phyloP scores from a whole-genome alignment of 2,113 vertebrate species.

The Bothrops jararaca region DNA sequence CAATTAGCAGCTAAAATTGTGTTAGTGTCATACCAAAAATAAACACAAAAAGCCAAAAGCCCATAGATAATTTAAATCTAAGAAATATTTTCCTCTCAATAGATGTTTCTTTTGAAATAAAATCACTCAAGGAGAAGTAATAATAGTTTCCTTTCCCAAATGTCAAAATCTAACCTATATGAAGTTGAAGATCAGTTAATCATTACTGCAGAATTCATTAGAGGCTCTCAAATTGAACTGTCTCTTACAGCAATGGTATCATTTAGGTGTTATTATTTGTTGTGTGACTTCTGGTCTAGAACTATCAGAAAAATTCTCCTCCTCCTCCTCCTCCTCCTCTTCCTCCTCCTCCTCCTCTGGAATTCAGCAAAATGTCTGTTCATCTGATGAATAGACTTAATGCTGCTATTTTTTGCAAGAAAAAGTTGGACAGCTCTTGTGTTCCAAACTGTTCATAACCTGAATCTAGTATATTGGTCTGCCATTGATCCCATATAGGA shows the following conservation, averaged over 20 bases:
- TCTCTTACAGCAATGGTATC: not conserved
- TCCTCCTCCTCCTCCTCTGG: not conserved
- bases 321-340: not conserved
- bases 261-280: not conserved
- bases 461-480: not conserved
- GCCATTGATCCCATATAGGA: not conserved
- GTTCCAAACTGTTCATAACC: not conserved
- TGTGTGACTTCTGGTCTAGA: conserved; percentile 6
- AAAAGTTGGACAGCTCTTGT: not conserved
- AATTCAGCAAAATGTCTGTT: not conserved
- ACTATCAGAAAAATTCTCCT: not conserved
- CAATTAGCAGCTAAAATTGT: conserved; percentile 15
- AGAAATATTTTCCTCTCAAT: not conserved
- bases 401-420: not conserved
- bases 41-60: not conserved
- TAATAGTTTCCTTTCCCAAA: conserved; percentile 18
- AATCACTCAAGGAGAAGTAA: conserved; percentile 11
- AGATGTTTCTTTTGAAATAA: conserved; percentile 28
- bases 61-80: conserved; percentile 14
- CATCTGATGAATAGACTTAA: not conserved
- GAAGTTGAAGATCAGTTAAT: conserved; percentile 18
- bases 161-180: conserved; percentile 8
- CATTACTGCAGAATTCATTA: conserved; percentile 1
- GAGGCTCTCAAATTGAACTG: conserved; percentile 4
- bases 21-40: not conserved